These are phyloP conservation scores for Stomatorhinus ivindoensis DNA, from an alignment of 2,113 vertebrate species.

Conservation along the genomic window DNA sequence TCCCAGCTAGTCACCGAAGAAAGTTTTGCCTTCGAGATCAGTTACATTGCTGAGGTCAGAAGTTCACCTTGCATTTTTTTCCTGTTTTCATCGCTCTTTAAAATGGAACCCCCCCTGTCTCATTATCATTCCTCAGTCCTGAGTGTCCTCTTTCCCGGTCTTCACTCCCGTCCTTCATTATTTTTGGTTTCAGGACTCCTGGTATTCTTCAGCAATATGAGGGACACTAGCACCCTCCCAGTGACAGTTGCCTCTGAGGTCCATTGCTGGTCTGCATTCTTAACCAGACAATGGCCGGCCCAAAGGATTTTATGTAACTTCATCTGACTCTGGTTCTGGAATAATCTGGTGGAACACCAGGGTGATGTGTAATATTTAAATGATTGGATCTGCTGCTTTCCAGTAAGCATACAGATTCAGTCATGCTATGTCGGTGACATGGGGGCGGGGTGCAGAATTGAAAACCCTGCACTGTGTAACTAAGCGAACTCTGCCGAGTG, in stretches of 20 bases:
- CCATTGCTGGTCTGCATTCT: not conserved
- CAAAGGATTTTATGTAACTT: not conserved
- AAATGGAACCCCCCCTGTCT: not conserved
- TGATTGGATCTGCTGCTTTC: not conserved
- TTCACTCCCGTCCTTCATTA: not conserved
- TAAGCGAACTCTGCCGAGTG: not conserved
- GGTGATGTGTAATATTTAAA: not conserved
- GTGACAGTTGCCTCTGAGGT: not conserved
- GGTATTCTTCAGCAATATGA: not conserved
- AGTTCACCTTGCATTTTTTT: not conserved
- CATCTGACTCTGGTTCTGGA: not conserved
- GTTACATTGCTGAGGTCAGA: not conserved
- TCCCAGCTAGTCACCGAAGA: not conserved
- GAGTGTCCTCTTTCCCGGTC: not conserved
- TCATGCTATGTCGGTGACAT: not conserved
- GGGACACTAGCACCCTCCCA: not conserved
- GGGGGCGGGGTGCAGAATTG: not conserved
- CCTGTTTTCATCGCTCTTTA: not conserved
- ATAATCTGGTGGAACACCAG: not conserved
- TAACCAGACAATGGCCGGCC: not conserved
- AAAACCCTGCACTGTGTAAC: not conserved
- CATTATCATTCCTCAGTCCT: not conserved
- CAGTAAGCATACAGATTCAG: not conserved
- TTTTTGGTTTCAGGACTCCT: not conserved
- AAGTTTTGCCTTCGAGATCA: not conserved